Base-by-base conservation (phyloP, 2,113 vertebrate genomes). In the Rostratula benghalensis region DNA sequence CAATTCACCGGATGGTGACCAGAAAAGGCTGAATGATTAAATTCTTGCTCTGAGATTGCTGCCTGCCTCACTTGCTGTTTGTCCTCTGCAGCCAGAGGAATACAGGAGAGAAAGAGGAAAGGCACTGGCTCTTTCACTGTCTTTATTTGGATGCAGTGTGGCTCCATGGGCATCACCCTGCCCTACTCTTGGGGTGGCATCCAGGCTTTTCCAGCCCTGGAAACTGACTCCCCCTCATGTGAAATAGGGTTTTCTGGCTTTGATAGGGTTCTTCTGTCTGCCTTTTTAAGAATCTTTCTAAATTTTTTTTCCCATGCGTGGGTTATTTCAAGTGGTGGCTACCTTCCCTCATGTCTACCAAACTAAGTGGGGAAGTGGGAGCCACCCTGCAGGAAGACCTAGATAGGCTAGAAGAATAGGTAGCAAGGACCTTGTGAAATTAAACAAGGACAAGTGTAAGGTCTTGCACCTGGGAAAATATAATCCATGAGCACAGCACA, bases 121-220 rank as follows among this genome's bases (percentile, higher is more conserved):
- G 43, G 37, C 27, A 23, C 12, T 35, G 41, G 24, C 10, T 4
- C 20, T 59, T 22, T 70, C 24, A 17, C 3, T 3, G 14, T 67
- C 46, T 30, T 31, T 1, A 0, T 41, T 50, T 63, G 0, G 1
- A 20, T 6, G 7, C 31, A 7, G 10, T 14, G 11, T 41, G 33
- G 13, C 45, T 73, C 5, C 2, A 1, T 17, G 19, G 39, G 6
- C 11, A 20, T 27, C 46, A 1, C 3, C 48, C 67, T 27, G 6
- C 30, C 1, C 0, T 27, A 24, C 14, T 41, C 24, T 68, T 2
- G 3, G 51, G 30, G 6, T 45, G 13, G 15, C 31, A 39, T 9
- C 5, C 24, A 51, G 45, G 7, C 24, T 63, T 64, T 74, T 69
- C 21, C 53, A 75, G 41, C 45, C n/a, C 20, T 57, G 46, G 46